Evolutionary conservation across 2,797 vertebrate species (phyloP).

Genomic region (Fistularia tabacaria): DNA sequence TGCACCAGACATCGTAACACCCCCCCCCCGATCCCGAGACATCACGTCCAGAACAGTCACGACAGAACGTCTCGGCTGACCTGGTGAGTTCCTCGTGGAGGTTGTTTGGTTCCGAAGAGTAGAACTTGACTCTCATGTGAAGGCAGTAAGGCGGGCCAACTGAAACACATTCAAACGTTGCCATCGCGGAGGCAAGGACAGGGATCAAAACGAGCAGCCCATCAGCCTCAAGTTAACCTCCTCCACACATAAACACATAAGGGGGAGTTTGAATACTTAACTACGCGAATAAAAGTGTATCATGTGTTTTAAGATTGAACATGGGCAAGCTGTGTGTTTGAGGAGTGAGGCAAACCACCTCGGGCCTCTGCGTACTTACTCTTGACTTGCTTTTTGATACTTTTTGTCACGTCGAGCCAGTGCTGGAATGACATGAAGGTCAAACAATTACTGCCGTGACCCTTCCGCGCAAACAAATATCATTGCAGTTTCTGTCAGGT

Average conservation of each 20-base stretch:
- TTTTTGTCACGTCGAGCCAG: slow-evolving; percentile 96
- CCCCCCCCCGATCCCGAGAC: background rate
- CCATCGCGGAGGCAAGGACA: background rate
- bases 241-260: background rate
- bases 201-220: too few relatives aligned
- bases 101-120: slow-evolving; percentile 98
- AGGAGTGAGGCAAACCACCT: background rate
- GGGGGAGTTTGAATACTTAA: background rate
- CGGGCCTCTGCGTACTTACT: slow-evolving; percentile 79
- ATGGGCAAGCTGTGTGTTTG: too few relatives aligned
- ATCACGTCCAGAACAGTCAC: too few relatives aligned
- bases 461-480: background rate
- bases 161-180: slow-evolving; percentile 42
- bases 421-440: slow-evolving; percentile 76
- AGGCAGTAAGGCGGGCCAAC: slow-evolving; percentile 97
- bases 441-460: background rate
- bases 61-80: slow-evolving; percentile 55
- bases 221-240: too few relatives aligned
- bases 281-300: too few relatives aligned
- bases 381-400: slow-evolving; percentile 99
- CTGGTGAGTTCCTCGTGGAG: slow-evolving; percentile 95
- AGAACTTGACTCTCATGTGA: slow-evolving; percentile 97
- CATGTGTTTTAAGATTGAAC: too few relatives aligned
- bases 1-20: background rate
- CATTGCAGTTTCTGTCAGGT: too few relatives aligned